Evolutionary conservation across 2,888 invertebrate genomes (phyloP), one percentile per base, ranked within the genome.

Genomic region (Drosophila parthenogenetica): DNA sequence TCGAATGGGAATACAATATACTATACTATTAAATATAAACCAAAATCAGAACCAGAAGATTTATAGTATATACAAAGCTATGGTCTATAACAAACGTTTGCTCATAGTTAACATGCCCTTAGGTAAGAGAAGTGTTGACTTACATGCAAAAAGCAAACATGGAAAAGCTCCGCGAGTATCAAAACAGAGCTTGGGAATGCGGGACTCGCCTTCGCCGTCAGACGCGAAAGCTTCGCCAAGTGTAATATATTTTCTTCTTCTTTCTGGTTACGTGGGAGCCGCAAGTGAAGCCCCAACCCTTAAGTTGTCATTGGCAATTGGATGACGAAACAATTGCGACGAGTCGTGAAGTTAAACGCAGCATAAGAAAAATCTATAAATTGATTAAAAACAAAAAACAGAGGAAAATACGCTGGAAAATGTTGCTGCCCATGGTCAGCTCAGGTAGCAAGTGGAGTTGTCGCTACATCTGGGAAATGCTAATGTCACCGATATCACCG

Each of bases 401-500:
- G 5, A 5, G 45, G 25, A 29, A 5, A 13, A 8, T 63, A 53
- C 60, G 16, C 50, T 22, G 8, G 7, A 65, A 67, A 72, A 79
- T 90, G 81, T 51, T 90, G 78, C 80, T 88, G 48, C 66, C 81
- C 60, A 53, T 69, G 54, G 32, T 67, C 59, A 32, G 73, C 60
- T 54, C 74, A 5, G 68, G 60, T 25, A 60, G 65, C 66, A 81
- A 77, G 17, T 64, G 82, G 82, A 70, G 77, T 65, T 72, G 68
- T 8, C 80, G 72, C 22, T 50, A 59, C 16, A 48, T 77, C 69
- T 71, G 77, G 85, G 81, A 90, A 17, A 73, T 82, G 59, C 39
- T 89, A 8, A 87, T 89, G 80, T 84, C 91, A 22, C 91, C 92
- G 5, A 73, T 90, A 57, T 87, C 92, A 3, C 91, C 92, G 5